A percentile compares a stretch with the other conserved stretches of the same genome.
phyloP scores from a whole-genome alignment of 1,140 invertebrate species.

The Atta texana region DNA sequence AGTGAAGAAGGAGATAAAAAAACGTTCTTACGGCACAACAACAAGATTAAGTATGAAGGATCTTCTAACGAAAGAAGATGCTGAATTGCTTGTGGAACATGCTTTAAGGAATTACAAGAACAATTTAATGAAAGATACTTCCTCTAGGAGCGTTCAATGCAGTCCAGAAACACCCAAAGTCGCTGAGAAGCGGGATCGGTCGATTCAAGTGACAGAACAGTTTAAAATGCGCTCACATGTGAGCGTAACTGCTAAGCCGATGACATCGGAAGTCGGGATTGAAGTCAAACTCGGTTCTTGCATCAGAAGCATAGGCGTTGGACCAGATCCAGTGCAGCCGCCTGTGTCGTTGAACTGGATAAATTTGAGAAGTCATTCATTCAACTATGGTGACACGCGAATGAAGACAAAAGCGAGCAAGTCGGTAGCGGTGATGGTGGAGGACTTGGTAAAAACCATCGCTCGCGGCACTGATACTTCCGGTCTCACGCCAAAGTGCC shows the following conservation, averaged over 20 bases:
- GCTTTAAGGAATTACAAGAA: conserved; percentile 76
- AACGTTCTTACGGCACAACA: conserved; percentile 67
- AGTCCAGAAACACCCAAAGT: not conserved
- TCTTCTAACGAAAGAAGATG: conserved; percentile 75
- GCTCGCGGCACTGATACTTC: conserved; percentile 81
- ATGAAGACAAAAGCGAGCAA: conserved; percentile 75
- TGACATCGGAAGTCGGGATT: conserved; percentile 79
- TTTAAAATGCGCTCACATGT: conserved; percentile 81
- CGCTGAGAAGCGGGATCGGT: conserved; percentile 77
- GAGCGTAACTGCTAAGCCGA: conserved; percentile 83
- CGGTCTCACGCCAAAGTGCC: conserved; percentile 76
- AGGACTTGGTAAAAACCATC: conserved; percentile 77
- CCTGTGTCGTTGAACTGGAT: conserved; percentile 80
- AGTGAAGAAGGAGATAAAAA: conserved; percentile 52
- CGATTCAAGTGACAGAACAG: conserved; percentile 81
- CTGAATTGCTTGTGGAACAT: conserved; percentile 74
- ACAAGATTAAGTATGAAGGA: conserved; percentile 78
- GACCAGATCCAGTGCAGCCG: conserved; percentile 75
- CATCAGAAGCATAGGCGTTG: conserved; percentile 78
- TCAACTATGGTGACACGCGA: conserved; percentile 81
- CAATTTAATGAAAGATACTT: conserved; percentile 68
- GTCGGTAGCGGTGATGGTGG: conserved; percentile 77
- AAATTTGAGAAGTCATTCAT: conserved; percentile 81
- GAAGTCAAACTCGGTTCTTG: conserved; percentile 74
- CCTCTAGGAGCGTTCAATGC: conserved; percentile 70